Conservation (phyloP, 2,888 invertebrate species). For the Muschampia plurimacula region DNA sequence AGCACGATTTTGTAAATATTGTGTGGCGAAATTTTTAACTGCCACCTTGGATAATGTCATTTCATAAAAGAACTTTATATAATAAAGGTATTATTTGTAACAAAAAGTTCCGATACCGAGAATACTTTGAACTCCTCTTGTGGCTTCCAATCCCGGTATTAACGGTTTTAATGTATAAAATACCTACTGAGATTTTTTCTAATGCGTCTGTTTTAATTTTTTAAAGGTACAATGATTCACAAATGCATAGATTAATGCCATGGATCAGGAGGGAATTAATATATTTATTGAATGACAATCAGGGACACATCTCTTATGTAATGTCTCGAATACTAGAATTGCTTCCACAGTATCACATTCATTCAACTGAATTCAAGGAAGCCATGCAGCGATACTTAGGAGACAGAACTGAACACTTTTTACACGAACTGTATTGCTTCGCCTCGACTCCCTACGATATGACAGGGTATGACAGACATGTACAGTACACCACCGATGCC, state of each 20-base stretch:
- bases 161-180: no score
- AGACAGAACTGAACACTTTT: conserved; percentile 92
- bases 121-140: no score
- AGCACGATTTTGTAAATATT: no score
- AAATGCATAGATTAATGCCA: conserved; percentile 92
- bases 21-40: no score
- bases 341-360: conserved; percentile 88
- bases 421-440: conserved; percentile 95
- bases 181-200: background rate
- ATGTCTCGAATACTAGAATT: conserved; percentile 89
- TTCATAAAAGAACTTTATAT: no score
- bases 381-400: conserved; percentile 89
- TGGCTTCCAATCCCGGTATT: no score
- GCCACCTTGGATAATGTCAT: no score
- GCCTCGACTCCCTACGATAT: conserved; percentile 95
- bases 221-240: conserved; percentile 91
- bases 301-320: conserved; percentile 88
- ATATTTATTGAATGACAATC: conserved; percentile 89
- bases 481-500: conserved; percentile 87
- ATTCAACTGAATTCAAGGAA: conserved; percentile 89
- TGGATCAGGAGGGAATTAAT: conserved; percentile 95
- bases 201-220: background rate
- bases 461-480: conserved; percentile 91
- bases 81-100: no score
- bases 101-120: no score